These are phyloP conservation scores for Synergus japonicus DNA, from an alignment of 2,888 invertebrate genomes.

Conservation along the genomic window DNA sequence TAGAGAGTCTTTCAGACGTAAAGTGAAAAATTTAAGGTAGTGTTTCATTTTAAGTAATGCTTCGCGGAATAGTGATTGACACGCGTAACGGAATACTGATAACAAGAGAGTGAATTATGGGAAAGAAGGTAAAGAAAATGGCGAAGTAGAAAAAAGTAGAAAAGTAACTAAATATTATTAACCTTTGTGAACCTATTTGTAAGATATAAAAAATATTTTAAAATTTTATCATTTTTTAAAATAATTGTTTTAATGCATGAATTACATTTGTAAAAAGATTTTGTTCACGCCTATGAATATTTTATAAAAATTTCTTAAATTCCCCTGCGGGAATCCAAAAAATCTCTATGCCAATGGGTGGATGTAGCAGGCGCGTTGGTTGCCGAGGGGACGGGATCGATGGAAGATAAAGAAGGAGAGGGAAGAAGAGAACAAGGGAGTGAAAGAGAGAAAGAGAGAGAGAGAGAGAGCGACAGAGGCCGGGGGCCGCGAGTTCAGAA, in stretches of 20 bases:
- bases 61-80: slow-evolving; percentile 7
- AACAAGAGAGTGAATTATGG: slow-evolving; percentile 39
- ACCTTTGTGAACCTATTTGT: background rate
- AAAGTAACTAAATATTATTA: slow-evolving; percentile 8
- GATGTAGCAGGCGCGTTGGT: slow-evolving; percentile 44
- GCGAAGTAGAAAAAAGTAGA: background rate
- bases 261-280: background rate
- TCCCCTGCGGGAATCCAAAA: slow-evolving; percentile 52
- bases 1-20: background rate
- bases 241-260: background rate
- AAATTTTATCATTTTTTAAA: background rate
- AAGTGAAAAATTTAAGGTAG: background rate
- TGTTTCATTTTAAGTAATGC: slow-evolving; percentile 15
- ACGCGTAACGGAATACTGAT: slow-evolving; percentile 35
- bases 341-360: slow-evolving; percentile 54
- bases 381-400: slow-evolving; percentile 28
- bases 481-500: slow-evolving; percentile 73
- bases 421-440: slow-evolving; percentile 48
- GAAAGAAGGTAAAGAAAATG: slow-evolving; percentile 27
- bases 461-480: slow-evolving; percentile 57
- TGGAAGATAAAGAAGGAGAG: slow-evolving; percentile 45
- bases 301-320: slow-evolving; percentile 51
- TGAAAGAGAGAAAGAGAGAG: slow-evolving; percentile 50
- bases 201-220: too few species aligned
- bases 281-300: slow-evolving; percentile 9